Conservation (phyloP, 1,140 invertebrate genomes). For the Cardiocondyla obscurior region DNA sequence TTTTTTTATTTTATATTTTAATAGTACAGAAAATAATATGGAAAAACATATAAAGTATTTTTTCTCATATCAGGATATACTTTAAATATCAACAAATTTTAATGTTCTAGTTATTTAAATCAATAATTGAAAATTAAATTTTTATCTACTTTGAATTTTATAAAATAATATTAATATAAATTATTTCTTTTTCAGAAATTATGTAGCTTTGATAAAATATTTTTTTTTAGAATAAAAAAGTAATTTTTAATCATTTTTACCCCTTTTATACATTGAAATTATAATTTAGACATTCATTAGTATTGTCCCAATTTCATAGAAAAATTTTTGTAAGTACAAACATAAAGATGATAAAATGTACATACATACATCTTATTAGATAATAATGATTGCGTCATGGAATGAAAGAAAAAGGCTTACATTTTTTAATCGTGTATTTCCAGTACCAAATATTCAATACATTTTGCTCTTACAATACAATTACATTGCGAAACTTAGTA, state of each 20-base stretch:
- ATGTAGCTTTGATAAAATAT: background rate
- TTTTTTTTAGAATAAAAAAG: background rate
- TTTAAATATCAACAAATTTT: background rate
- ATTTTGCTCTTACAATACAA: constrained; percentile 65
- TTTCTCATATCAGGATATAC: background rate
- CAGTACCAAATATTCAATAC: constrained; percentile 69
- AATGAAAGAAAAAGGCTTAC: constrained; percentile 5
- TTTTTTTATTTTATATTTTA: no score
- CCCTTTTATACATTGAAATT: background rate
- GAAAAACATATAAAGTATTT: no score
- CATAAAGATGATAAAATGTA: background rate
- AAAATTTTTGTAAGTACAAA: background rate
- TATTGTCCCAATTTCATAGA: background rate
- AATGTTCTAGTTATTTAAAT: no score
- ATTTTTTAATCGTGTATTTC: constrained; percentile 66
- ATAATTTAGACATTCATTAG: background rate
- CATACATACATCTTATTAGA: no score
- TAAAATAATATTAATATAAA: background rate
- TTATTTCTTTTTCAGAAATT: background rate
- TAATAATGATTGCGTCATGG: background rate
- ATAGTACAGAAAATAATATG: no score
- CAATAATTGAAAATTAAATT: background rate
- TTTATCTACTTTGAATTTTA: background rate
- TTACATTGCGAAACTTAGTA: constrained; percentile 50
- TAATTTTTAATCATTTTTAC: background rate